Evolutionary conservation across 1,140 invertebrate species (phyloP).

Genomic region (Leptonema lineaticorne): DNA sequence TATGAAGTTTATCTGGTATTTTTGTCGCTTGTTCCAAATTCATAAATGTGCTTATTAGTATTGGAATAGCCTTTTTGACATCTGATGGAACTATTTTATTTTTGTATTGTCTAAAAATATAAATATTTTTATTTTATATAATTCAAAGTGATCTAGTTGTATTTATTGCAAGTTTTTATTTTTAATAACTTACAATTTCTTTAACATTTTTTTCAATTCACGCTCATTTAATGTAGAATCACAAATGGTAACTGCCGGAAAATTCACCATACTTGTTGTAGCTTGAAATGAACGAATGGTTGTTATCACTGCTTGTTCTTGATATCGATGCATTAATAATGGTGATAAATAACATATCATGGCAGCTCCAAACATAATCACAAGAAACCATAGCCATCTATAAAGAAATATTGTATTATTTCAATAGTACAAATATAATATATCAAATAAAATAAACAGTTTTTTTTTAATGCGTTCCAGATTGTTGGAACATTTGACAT

Average conservation of each 20-base stretch:
- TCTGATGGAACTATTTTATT: not conserved
- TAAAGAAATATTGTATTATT: not conserved
- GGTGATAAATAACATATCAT: not conserved
- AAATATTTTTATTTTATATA: no score
- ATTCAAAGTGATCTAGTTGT: no score
- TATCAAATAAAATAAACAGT: not conserved
- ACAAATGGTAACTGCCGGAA: constrained; percentile 22
- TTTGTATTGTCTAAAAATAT: constrained; percentile 19
- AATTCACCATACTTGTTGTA: not conserved
- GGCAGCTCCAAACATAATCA: not conserved
- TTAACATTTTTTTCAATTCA: not conserved
- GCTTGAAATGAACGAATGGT: not conserved
- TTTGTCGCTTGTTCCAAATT: not conserved
- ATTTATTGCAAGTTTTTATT: no score
- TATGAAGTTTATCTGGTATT: constrained; percentile 9
- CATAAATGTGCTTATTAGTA: constrained; percentile 14
- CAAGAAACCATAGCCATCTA: constrained; percentile 13
- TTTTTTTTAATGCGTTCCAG: no score
- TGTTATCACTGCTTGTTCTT: not conserved
- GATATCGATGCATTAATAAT: constrained; percentile 7
- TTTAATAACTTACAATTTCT: not conserved
- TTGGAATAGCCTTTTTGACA: not conserved
- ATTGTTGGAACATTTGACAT: not conserved
- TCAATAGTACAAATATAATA: not conserved
- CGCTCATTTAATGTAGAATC: not conserved